Percentiles rank a stretch among this genome's conserved stretches.
Evolutionary conservation across 2,888 invertebrate species (phyloP).

Genomic region (Leucozona laternaria): DNA sequence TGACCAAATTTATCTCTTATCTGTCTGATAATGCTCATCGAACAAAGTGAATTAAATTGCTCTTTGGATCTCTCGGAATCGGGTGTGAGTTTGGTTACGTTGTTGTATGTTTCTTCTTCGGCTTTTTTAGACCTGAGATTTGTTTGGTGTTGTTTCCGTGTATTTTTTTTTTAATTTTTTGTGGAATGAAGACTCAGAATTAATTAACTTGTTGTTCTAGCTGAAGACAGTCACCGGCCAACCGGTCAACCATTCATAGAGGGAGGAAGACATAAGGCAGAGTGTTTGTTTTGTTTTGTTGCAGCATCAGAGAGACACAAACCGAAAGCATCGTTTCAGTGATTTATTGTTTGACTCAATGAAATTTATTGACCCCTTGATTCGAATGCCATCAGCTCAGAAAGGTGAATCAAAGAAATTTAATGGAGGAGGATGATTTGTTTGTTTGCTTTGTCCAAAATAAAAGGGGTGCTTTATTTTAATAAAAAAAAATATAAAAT

Average conservation of each 20-base stretch:
- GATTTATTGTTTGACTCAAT: conserved; percentile 76
- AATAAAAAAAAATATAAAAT: not conserved
- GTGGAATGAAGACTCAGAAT: conserved; percentile 44
- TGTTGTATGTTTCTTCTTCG: conserved; percentile 1
- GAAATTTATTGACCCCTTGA: conserved; percentile 73
- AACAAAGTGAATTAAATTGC: conserved; percentile 84
- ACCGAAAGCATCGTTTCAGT: conserved; percentile 64
- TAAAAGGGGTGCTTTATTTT: conserved; percentile 28
- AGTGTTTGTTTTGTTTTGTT: conserved; percentile 54
- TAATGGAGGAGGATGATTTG: conserved; percentile 74
- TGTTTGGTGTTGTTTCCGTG: conserved; percentile 23
- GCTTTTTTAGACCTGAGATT: conserved; percentile 38
- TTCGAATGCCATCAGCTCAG: conserved; percentile 52
- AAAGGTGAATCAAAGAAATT: conserved; percentile 66
- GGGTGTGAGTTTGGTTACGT: conserved; percentile 26
- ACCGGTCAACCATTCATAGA: conserved; percentile 12
- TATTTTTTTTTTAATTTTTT: conserved; percentile 1
- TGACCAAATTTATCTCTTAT: conserved; percentile 84
- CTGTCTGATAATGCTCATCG: conserved; percentile 83
- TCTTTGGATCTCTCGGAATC: conserved; percentile 35
- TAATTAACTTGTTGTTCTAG: conserved; percentile 76
- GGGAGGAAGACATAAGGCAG: not conserved
- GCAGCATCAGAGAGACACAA: conserved; percentile 34
- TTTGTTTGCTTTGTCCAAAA: conserved; percentile 40
- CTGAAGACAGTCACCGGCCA: conserved; percentile 13